Conservation (phyloP, 2,797 vertebrate genomes). For the Astyanax mexicanus region DNA sequence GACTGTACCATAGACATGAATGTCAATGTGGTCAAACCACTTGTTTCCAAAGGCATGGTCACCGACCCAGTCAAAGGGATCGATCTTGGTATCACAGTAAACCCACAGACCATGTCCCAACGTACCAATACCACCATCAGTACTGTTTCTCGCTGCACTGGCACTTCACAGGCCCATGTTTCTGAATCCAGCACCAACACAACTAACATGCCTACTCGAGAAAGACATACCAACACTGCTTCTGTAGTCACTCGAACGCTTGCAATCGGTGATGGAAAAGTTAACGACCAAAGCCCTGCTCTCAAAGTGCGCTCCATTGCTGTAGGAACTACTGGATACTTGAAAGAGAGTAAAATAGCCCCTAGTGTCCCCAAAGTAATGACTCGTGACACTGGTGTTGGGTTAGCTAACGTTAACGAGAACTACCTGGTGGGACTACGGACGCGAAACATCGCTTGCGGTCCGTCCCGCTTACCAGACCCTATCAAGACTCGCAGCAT, state of each 20-base stretch:
- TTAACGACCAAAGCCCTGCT: constrained; percentile 73
- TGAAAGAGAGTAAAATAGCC: constrained; percentile 49
- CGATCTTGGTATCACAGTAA: constrained; percentile 81
- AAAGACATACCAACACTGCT: constrained; percentile 89
- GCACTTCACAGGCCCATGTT: constrained; percentile 75
- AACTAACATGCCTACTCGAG: constrained; percentile 71
- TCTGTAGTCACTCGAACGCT: constrained; percentile 77
- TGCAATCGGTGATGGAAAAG: constrained; percentile 85
- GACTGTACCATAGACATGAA: constrained; percentile 81
- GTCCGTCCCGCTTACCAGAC: constrained; percentile 80
- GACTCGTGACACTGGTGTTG: constrained; percentile 88
- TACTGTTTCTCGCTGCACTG: constrained; percentile 82
- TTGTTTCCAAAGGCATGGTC: constrained; percentile 73
- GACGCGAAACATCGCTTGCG: constrained; percentile 93
- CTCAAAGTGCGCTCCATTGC: constrained; percentile 81
- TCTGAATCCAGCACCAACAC: constrained; percentile 86
- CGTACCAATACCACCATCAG: constrained; percentile 81
- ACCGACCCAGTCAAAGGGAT: constrained; percentile 77
- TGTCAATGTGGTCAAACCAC: constrained; percentile 71
- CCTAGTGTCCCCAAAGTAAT: constrained; percentile 65
- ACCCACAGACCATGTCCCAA: constrained; percentile 78
- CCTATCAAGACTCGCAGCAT: constrained; percentile 85
- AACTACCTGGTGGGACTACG: constrained; percentile 92
- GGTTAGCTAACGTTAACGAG: constrained; percentile 87
- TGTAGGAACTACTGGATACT: constrained; percentile 78